Evolutionary conservation across 92 coral and sea anemone species (phyloP).

Genomic region (Meandrina meandrites): DNA sequence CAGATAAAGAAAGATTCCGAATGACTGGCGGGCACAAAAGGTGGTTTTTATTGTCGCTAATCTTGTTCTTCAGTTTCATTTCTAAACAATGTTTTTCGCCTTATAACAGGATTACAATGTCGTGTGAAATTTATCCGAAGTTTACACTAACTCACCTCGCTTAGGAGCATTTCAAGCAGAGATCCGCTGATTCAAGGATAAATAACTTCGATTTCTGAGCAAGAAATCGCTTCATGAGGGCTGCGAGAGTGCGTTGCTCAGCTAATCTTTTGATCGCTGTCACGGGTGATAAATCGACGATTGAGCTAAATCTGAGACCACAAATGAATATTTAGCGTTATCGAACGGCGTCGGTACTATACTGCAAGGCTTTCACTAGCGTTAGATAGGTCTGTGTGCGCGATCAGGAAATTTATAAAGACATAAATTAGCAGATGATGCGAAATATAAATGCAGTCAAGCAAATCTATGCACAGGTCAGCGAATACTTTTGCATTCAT

Average conservation of each 20-base stretch:
- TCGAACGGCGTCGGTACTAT: background rate
- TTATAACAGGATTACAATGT: constrained; percentile 34
- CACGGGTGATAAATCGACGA: background rate
- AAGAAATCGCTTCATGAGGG: background rate
- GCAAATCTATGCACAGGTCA: background rate
- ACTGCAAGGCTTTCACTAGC: background rate
- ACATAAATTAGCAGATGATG: background rate
- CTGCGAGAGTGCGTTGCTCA: background rate
- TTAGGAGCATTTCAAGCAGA: background rate
- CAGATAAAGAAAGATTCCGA: background rate
- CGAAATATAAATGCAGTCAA: constrained; percentile 15
- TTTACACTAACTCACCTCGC: constrained; percentile 14
- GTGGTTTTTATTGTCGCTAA: constrained; percentile 19
- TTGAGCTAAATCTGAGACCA: constrained; percentile 7
- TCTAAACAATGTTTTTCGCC: constrained; percentile 16
- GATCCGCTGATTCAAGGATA: background rate
- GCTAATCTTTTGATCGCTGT: constrained; percentile 12
- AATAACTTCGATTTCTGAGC: background rate
- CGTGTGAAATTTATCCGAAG: constrained; percentile 28
- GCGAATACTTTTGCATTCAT: background rate
- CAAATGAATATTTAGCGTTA: background rate
- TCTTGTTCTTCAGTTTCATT: background rate
- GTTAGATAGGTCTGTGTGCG: background rate
- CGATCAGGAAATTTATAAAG: background rate
- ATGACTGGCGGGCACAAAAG: background rate